These are phyloP conservation scores for Harpalus rufipes DNA, from an alignment of 2,888 invertebrate species.

Conservation along the genomic window DNA sequence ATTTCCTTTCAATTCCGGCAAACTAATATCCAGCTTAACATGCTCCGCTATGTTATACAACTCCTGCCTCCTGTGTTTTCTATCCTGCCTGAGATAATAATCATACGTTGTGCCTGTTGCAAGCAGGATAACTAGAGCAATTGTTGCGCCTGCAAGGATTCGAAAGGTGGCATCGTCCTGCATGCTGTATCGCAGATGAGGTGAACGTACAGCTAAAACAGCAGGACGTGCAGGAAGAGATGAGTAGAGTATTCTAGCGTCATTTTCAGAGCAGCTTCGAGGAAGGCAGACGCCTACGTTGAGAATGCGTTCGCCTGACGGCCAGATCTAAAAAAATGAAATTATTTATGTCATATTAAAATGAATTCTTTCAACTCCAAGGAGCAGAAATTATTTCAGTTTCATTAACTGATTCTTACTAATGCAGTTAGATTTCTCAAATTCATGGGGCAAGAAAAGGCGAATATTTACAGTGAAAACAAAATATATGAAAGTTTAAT, in stretches of 20 bases:
- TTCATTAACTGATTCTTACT: no score
- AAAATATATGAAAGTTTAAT: no score
- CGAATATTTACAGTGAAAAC: no score
- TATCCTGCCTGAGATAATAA: slow-evolving; percentile 80
- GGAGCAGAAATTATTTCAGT: no score
- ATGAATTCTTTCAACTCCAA: no score
- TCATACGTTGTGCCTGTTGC: slow-evolving; percentile 86
- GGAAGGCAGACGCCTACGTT: slow-evolving; percentile 89
- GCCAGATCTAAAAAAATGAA: slow-evolving; percentile 52
- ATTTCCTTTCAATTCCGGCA: slow-evolving; percentile 74
- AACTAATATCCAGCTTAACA: slow-evolving; percentile 73
- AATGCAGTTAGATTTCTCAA: no score
- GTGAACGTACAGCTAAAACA: slow-evolving; percentile 84
- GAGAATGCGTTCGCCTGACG: slow-evolving; percentile 80
- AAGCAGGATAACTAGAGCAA: slow-evolving; percentile 80
- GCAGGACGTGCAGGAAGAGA: slow-evolving; percentile 10
- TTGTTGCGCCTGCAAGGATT: slow-evolving; percentile 78
- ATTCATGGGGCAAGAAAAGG: no score
- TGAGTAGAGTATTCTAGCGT: slow-evolving; percentile 10
- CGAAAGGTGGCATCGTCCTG: slow-evolving; percentile 86
- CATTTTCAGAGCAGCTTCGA: slow-evolving; percentile 78
- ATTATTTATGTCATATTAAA: no score
- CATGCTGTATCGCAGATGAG: slow-evolving; percentile 83
- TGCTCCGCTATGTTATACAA: slow-evolving; percentile 76
- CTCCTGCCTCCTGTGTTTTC: slow-evolving; percentile 76